These are phyloP conservation scores for Encarsia formosa DNA, from an alignment of 2,888 invertebrate species.

Conservation along the genomic window DNA sequence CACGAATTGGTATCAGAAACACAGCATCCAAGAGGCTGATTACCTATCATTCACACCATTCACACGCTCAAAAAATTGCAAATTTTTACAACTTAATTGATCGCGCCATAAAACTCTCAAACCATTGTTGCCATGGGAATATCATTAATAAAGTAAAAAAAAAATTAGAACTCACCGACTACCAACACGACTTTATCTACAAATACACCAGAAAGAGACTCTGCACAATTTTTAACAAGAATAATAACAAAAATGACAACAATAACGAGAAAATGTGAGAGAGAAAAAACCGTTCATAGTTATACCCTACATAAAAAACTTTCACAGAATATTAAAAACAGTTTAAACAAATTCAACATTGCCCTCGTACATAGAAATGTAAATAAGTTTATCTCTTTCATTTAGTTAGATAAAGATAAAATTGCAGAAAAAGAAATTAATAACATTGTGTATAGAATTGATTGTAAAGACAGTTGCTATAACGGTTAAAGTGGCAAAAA, in stretches of 20 bases:
- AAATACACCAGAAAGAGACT: neutral
- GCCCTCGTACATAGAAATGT: neutral
- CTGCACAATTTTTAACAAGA: no score
- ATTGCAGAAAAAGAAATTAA: neutral
- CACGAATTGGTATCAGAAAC: neutral
- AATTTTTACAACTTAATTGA: neutral
- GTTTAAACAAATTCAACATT: neutral
- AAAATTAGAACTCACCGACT: neutral
- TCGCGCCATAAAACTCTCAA: neutral
- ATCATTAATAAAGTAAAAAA: neutral
- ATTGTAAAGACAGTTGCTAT: neutral
- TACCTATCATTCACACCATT: neutral
- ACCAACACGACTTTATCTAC: neutral
- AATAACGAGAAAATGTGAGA: neutral
- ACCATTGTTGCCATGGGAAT: neutral
- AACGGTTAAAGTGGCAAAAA: neutral
- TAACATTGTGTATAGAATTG: neutral
- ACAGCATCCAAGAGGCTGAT: neutral
- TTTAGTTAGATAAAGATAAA: neutral
- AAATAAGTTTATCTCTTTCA: neutral
- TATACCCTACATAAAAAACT: neutral
- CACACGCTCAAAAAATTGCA: neutral
- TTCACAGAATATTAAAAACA: neutral
- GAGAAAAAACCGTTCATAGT: neutral
- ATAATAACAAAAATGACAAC: no score